These are phyloP conservation scores for Orthonyx spaldingii DNA, from an alignment of 2,113 vertebrate species.

Conservation along the genomic window DNA sequence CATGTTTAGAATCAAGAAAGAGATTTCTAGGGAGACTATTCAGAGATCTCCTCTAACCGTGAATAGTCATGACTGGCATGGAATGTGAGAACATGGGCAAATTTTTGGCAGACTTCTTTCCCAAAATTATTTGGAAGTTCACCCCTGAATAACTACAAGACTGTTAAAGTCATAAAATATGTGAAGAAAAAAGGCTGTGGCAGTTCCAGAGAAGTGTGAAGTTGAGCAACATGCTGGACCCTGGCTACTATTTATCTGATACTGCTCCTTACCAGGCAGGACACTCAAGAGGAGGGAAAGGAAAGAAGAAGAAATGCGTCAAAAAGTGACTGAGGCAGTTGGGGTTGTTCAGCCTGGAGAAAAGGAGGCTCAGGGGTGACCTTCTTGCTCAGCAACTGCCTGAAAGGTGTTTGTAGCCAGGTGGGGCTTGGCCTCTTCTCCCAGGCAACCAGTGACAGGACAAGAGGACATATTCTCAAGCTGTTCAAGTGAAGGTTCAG, in stretches of 20 bases:
- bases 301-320: background rate
- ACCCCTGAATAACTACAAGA: background rate
- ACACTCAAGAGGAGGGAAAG: background rate
- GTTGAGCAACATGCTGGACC: background rate
- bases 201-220: background rate
- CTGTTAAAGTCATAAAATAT: background rate
- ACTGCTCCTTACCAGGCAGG: background rate
- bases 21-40: background rate
- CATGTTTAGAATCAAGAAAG: background rate
- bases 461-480: background rate
- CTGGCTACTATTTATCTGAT: background rate
- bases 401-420: background rate
- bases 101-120: background rate
- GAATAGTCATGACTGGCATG: background rate
- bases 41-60: background rate
- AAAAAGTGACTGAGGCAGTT: background rate
- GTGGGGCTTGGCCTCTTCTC: background rate
- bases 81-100: background rate
- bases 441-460: background rate
- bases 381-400: background rate
- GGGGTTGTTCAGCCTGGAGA: background rate
- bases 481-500: background rate
- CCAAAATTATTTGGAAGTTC: background rate
- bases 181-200: background rate
- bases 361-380: background rate